Evolutionary conservation across 2,888 invertebrate genomes (phyloP), one percentile per base, ranked within the genome.

Genomic region (Sinhomidia bicolor): DNA sequence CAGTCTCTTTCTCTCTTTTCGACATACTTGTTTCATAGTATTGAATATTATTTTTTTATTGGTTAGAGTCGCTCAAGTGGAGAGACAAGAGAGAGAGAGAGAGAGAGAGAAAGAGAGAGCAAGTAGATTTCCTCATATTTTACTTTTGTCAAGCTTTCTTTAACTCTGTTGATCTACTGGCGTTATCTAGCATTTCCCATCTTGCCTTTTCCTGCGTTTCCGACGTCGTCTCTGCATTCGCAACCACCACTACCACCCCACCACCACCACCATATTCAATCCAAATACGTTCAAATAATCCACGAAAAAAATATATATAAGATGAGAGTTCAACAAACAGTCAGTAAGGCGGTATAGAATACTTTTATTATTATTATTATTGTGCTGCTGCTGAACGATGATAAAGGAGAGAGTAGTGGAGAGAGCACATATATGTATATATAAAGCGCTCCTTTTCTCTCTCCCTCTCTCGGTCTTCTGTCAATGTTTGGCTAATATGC

Each of bases 151-250:
- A 81, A 44, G 87, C 80, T 80, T 89, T 85, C 74, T 83, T 71
- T 71, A 88, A 89, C 89, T 89, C 83, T 84, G 83, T 80, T 89
- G 89, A 89, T 90, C 87, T 54, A 68, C 79, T 62, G 32, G 81
- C 87, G 71, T 89, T 83, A 89, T 90, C 88, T 85, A 26, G 41
- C 41, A 5, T 60, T 57, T 88, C 36, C 32, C 76, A 74, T 83
- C 62, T 74, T 74, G 36, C 71, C 20, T 57, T 71, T 41, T 54
- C 84, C 29, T 60, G n/a, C 20, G 51, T 71, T 41, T 71, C 23
- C 51, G 41, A 32, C 57, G 51, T 60, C 41, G 60, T 76, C 26
- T 12, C 1, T n/a, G n/a, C n/a, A n/a, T n/a, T n/a, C n/a, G n/a
- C n/a, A n/a, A n/a, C n/a, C n/a, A n/a, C n/a, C n/a, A n/a, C n/a